Evolutionary conservation across 92 coral and sea anemone genomes (phyloP).

Genomic region (Actinostola sp.): DNA sequence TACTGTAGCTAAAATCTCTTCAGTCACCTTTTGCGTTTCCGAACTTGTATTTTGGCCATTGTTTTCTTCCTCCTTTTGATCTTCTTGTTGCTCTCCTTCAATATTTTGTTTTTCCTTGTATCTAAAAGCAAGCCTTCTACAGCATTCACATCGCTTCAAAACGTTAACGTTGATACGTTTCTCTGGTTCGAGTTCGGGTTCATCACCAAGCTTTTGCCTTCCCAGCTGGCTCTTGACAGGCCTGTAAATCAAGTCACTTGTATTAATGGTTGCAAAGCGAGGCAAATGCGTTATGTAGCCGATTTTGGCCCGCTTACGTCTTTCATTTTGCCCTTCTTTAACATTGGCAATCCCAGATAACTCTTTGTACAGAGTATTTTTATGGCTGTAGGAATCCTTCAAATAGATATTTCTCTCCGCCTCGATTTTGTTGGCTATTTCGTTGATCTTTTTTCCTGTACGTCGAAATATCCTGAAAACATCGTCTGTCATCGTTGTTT

Average conservation of each 20-base stretch:
- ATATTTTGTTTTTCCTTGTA: slow-evolving; percentile 33
- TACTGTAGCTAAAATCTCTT: background rate
- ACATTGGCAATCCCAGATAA: slow-evolving; percentile 54
- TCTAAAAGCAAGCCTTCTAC: slow-evolving; percentile 68
- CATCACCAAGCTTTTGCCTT: slow-evolving; percentile 42
- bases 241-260: slow-evolving; percentile 38
- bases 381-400: slow-evolving; percentile 71
- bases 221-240: slow-evolving; percentile 43
- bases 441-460: slow-evolving; percentile 65
- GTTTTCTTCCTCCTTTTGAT: slow-evolving; percentile 5
- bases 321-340: slow-evolving; percentile 10
- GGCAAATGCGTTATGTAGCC: slow-evolving; percentile 17
- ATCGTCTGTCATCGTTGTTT: slow-evolving; percentile 71
- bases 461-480: slow-evolving; percentile 84
- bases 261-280: slow-evolving; percentile 15
- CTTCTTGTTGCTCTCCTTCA: slow-evolving; percentile 12
- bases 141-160: slow-evolving; percentile 78
- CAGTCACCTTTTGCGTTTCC: slow-evolving; percentile 13
- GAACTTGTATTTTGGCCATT: background rate
- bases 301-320: background rate
- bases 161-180: slow-evolving; percentile 66
- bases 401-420: slow-evolving; percentile 59
- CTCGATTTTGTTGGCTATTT: slow-evolving; percentile 65
- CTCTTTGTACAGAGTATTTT: slow-evolving; percentile 77
- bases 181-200: slow-evolving; percentile 36